phyloP scores from a whole-genome alignment of 2,113 vertebrate species.

The Platichthys stellatus region DNA sequence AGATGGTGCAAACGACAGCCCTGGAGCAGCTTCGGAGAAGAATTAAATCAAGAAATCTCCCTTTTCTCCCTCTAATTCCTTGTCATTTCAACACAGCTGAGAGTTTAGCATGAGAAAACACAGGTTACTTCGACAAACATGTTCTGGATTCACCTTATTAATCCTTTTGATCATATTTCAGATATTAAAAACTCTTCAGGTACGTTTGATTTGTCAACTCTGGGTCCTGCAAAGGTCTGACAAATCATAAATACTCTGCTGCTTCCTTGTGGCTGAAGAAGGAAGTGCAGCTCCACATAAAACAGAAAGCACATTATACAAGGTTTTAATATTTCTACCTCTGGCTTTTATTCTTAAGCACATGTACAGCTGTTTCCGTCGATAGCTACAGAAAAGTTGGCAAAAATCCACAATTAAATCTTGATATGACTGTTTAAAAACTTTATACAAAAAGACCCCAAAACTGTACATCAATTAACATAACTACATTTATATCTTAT shows the following conservation, averaged over 20 bases:
- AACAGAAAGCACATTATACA: background rate
- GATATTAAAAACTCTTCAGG: slow-evolving; percentile 22
- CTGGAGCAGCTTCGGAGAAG: slow-evolving; percentile 53
- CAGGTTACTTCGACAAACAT: background rate
- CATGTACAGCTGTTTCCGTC: slow-evolving; percentile 79
- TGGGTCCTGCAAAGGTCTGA: too few relatives aligned
- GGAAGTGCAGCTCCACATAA: slow-evolving; percentile 40
- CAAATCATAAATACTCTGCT: slow-evolving; percentile 46
- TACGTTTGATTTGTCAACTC: slow-evolving; percentile 7
- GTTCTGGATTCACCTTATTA: background rate
- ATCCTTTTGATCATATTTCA: background rate
- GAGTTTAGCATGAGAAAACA: background rate
- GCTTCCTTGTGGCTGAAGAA: slow-evolving; percentile 50
- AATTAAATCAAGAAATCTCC: slow-evolving; percentile 14
- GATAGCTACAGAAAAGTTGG: slow-evolving; percentile 81
- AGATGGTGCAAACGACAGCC: slow-evolving; percentile 53
- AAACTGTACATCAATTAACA: slow-evolving; percentile 81
- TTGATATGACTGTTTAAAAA: slow-evolving; percentile 86
- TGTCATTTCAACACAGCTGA: slow-evolving; percentile 1
- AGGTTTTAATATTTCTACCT: slow-evolving; percentile 57
- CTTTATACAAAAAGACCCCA: slow-evolving; percentile 86
- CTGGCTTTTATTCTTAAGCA: slow-evolving; percentile 87
- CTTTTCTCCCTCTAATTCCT: slow-evolving; percentile 3
- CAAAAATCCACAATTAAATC: slow-evolving; percentile 82
- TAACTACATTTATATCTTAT: slow-evolving; percentile 55